phyloP scores from a whole-genome alignment of 2,888 invertebrate genomes.

The Mythimna albipuncta region DNA sequence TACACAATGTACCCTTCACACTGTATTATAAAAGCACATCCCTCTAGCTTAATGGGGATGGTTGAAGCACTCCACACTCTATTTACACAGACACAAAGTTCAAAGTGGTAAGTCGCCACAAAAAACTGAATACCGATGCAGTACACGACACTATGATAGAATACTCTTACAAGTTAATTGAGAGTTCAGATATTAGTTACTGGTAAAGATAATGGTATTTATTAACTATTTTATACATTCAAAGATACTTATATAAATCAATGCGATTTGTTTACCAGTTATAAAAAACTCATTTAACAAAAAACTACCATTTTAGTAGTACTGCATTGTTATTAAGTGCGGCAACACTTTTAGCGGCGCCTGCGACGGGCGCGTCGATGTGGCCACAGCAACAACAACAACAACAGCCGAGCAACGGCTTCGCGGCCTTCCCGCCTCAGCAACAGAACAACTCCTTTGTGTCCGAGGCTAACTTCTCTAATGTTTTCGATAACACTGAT shows the following conservation, averaged over 20 bases:
- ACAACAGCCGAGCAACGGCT: constrained; percentile 77
- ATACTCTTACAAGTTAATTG: constrained; percentile 6
- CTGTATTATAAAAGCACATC: constrained; percentile 66
- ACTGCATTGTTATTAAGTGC: constrained; percentile 67
- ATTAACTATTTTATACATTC: too few species aligned
- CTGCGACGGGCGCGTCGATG: constrained; percentile 65
- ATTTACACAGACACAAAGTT: constrained; percentile 42
- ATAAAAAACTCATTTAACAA: constrained; percentile 4
- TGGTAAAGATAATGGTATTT: constrained; percentile 1
- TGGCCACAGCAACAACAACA: constrained; percentile 74
- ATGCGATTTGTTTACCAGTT: constrained; percentile 8
- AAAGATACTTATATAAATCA: neutral
- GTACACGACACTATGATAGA: constrained; percentile 51
- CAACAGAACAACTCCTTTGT: constrained; percentile 91
- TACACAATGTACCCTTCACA: constrained; percentile 49
- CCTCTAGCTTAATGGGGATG: constrained; percentile 61
- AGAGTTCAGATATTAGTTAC: constrained; percentile 16
- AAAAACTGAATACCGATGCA: constrained; percentile 69
- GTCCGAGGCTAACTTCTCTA: constrained; percentile 96
- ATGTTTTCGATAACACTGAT: constrained; percentile 95
- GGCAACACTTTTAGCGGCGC: constrained; percentile 64
- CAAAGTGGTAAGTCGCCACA: constrained; percentile 51
- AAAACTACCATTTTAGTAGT: constrained; percentile 45
- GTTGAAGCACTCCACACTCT: constrained; percentile 64
- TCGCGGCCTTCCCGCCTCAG: constrained; percentile 77